phyloP scores from a whole-genome alignment of 2,113 vertebrate genomes.

The Scomber japonicus region DNA sequence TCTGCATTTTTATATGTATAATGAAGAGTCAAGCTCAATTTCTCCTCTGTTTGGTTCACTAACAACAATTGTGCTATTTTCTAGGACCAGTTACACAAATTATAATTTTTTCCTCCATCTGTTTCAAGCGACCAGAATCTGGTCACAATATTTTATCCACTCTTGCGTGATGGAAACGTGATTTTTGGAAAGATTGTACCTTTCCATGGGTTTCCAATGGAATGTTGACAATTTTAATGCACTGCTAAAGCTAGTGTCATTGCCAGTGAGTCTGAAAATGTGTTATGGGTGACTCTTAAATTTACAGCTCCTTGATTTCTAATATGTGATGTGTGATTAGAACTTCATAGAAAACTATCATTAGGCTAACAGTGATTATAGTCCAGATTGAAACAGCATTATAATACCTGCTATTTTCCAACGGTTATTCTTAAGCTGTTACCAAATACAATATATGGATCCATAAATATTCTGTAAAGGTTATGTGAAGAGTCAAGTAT shows the following conservation, averaged over 20 bases:
- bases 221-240: constrained; percentile 61
- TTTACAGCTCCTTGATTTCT: constrained; percentile 46
- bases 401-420: constrained; percentile 47
- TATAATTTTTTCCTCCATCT: constrained; percentile 29
- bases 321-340: constrained; percentile 53
- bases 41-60: constrained; percentile 22
- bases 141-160: constrained; percentile 56
- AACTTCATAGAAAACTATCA: constrained; percentile 32
- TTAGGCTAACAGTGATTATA: constrained; percentile 47
- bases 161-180: constrained; percentile 51
- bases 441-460: constrained; percentile 71
- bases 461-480: constrained; percentile 43
- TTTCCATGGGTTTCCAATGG: constrained; percentile 61
- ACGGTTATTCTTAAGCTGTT: constrained; percentile 65
- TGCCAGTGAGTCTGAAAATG: constrained; percentile 40
- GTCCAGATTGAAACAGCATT: constrained; percentile 42
- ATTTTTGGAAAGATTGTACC: constrained; percentile 61
- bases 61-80: constrained; percentile 28
- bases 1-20: constrained; percentile 53
- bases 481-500: constrained; percentile 35
- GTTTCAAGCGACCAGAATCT: constrained; percentile 60
- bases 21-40: constrained; percentile 18
- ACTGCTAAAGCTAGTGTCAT: constrained; percentile 45
- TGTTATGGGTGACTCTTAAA: constrained; percentile 32
- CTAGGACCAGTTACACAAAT: constrained; percentile 21